Evolutionary conservation across 2,888 invertebrate genomes (phyloP).

Genomic region (Acrobasis consociella): DNA sequence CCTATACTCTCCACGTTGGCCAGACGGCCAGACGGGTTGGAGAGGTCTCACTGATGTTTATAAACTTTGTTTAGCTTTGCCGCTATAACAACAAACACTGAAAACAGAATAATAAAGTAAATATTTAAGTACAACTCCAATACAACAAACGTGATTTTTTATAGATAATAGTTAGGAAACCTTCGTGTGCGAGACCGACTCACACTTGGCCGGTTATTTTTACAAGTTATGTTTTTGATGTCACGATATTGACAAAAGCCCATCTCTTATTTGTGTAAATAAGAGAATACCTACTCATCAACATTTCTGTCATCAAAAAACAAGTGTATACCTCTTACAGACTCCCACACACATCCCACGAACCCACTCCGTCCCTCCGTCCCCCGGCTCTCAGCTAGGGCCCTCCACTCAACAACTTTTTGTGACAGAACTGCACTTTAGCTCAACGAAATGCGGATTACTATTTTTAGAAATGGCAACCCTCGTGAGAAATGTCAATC

Average conservation of each 20-base stretch:
- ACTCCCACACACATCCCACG: not conserved
- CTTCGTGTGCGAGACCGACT: too few relatives aligned
- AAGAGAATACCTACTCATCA: not conserved
- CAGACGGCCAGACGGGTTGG: too few relatives aligned
- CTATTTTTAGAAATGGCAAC: conserved; percentile 15
- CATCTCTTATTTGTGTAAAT: not conserved
- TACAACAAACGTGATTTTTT: too few relatives aligned
- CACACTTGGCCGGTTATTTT: too few relatives aligned
- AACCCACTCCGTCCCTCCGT: conserved; percentile 1
- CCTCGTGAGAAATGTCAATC: conserved; percentile 11
- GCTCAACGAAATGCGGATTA: conserved; percentile 1
- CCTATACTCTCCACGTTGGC: too few relatives aligned
- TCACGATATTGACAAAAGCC: not conserved
- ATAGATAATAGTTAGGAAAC: too few relatives aligned
- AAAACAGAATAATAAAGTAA: too few relatives aligned
- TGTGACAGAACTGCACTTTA: conserved; percentile 18
- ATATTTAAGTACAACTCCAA: too few relatives aligned
- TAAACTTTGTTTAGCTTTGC: too few relatives aligned
- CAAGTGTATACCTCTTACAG: not conserved
- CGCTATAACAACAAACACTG: too few relatives aligned
- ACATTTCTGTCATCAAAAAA: not conserved
- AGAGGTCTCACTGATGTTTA: too few relatives aligned
- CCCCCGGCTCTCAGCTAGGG: conserved; percentile 5
- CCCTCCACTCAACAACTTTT: conserved; percentile 13
- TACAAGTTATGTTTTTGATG: too few relatives aligned